A percentile compares a stretch with the other conserved stretches of the same genome.
Evolutionary conservation across 2,888 invertebrate genomes (phyloP).

Genomic region (Nowickia ferox): DNA sequence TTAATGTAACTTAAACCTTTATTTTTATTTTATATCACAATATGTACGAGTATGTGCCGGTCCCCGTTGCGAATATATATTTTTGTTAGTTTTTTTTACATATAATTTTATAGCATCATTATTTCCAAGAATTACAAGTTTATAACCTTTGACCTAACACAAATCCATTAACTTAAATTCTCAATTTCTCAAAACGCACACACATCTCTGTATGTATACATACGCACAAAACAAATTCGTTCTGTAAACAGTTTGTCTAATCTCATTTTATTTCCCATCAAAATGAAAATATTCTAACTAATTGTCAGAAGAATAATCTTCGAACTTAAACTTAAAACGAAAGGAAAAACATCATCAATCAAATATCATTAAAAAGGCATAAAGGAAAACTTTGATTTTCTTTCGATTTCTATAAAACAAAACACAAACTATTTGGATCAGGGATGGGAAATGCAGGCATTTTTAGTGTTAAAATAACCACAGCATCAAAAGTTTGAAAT

Average conservation of each 20-base stretch:
- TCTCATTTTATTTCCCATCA: background rate
- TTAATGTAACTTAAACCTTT: no score
- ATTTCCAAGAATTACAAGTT: constrained; percentile 63
- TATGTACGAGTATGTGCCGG: background rate
- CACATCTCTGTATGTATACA: no score
- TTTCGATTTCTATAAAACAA: background rate
- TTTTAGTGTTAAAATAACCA: no score
- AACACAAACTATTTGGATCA: background rate
- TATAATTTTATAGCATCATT: constrained; percentile 15
- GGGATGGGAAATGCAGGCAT: background rate
- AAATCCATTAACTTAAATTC: constrained; percentile 16
- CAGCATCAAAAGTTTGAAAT: no score
- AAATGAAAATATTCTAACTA: background rate
- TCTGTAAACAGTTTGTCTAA: constrained; percentile 27
- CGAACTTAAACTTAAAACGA: background rate
- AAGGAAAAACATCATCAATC: constrained; percentile 33
- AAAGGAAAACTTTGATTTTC: constrained; percentile 1
- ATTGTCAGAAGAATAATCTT: background rate
- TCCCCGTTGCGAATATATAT: constrained; percentile 37
- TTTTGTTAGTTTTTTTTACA: constrained; percentile 16
- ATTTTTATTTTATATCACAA: no score
- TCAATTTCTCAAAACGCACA: background rate
- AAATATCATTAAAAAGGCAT: constrained; percentile 32
- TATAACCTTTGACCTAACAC: constrained; percentile 67
- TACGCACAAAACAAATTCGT: background rate